These are phyloP conservation scores for Orientallactaga sibirica DNA, from an alignment of 2,797 vertebrate species.

Conservation along the genomic window DNA sequence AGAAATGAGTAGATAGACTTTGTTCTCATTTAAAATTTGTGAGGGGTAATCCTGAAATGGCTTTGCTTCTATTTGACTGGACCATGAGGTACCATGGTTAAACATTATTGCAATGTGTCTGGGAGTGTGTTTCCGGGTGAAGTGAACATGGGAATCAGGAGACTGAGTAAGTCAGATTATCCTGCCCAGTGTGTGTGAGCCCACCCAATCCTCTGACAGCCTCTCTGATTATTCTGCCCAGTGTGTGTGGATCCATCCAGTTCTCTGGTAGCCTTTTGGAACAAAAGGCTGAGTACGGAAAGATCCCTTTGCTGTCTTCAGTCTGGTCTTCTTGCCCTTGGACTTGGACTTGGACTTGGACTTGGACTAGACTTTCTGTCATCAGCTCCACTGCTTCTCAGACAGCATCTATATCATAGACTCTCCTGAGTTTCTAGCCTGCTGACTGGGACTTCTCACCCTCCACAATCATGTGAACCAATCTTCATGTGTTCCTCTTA, in stretches of 20 bases:
- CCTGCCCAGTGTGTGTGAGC: neutral
- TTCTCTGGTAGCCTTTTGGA: neutral
- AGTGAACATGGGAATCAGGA: neutral
- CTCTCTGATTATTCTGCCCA: neutral
- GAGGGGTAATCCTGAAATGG: neutral
- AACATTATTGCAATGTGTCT: neutral
- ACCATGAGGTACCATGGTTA: neutral
- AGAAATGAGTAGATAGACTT: neutral
- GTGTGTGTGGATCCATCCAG: neutral
- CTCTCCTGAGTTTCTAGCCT: neutral
- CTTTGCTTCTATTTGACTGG: conserved; percentile 29
- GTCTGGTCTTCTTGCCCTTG: neutral
- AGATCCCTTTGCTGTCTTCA: neutral
- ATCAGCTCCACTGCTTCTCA: neutral
- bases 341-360: neutral
- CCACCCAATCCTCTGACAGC: neutral
- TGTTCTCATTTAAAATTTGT: conserved; percentile 40
- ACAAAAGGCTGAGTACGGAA: neutral
- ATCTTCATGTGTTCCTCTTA: neutral
- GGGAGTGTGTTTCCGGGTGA: conserved; percentile 12
- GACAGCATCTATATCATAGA: neutral
- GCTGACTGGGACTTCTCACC: neutral
- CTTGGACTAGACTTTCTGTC: neutral
- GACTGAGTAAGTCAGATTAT: neutral
- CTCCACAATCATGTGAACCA: neutral